These are phyloP conservation scores for Babyrousa celebensis DNA, from an alignment of 2,797 vertebrate genomes.

Conservation along the genomic window DNA sequence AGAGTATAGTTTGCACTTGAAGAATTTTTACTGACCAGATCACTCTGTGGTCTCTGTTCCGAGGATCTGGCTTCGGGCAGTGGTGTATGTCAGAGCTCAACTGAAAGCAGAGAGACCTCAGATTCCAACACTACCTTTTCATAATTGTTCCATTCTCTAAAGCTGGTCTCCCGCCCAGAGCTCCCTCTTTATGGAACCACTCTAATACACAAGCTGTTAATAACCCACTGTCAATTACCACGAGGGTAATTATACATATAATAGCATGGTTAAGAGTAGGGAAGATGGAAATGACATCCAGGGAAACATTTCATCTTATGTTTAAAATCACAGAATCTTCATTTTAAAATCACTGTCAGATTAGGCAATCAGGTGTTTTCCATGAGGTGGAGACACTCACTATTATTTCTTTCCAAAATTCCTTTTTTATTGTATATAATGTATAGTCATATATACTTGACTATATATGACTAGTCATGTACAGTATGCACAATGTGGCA, in stretches of 20 bases:
- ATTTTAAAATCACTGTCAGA: conserved; percentile 7
- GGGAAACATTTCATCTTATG: not conserved
- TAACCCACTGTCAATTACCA: not conserved
- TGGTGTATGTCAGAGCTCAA: not conserved
- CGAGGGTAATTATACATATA: not conserved
- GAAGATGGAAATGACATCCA: not conserved
- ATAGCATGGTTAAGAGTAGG: not conserved
- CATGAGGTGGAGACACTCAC: not conserved
- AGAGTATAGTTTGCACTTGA: not conserved
- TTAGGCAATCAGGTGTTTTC: not conserved
- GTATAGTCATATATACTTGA: not conserved
- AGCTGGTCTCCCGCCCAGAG: not conserved
- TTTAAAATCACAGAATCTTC: conserved; percentile 6
- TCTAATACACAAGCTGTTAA: not conserved
- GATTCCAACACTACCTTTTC: not conserved
- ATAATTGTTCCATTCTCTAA: not conserved
- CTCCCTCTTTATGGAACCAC: not conserved
- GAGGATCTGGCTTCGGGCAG: not conserved
- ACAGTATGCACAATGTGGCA: no score
- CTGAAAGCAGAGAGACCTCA: no score
- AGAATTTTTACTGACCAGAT: not conserved
- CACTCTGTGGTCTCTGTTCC: not conserved
- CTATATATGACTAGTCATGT: no score
- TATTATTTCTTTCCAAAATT: conserved; percentile 13
- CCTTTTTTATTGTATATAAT: not conserved